Conservation (phyloP, 2,797 vertebrate genomes). For the Meda fulgida region DNA sequence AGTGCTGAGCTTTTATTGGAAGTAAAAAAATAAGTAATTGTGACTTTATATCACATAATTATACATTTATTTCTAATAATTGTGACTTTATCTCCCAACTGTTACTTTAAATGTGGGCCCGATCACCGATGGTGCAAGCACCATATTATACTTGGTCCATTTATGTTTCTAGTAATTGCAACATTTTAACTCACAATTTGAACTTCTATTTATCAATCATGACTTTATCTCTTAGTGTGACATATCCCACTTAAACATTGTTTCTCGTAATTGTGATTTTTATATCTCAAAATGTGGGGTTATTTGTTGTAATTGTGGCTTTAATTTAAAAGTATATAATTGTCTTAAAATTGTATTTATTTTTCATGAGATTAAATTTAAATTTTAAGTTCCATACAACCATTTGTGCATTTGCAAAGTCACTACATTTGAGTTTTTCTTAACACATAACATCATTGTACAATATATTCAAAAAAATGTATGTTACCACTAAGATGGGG, state of each 20-base stretch:
- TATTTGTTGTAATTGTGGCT: neutral
- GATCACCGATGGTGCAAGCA: no score
- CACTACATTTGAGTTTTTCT: neutral
- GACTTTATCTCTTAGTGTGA: no score
- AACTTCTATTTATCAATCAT: neutral
- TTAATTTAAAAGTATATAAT: no score
- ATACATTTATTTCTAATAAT: neutral
- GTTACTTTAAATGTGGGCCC: no score
- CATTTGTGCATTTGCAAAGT: neutral
- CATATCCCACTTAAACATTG: no score
- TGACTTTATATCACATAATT: neutral
- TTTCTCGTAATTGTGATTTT: neutral
- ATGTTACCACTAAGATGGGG: neutral
- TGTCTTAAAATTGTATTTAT: no score
- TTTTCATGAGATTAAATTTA: neutral
- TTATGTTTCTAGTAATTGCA: neutral
- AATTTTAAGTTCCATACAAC: neutral
- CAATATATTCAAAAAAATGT: neutral
- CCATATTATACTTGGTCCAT: neutral
- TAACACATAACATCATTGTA: neutral
- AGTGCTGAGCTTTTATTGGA: neutral
- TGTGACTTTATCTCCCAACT: neutral
- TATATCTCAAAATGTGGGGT: neutral
- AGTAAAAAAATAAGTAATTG: neutral
- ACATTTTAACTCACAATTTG: neutral